Base-by-base conservation (phyloP, 64 coral and sea anemone species). In the Actinia equina region DNA sequence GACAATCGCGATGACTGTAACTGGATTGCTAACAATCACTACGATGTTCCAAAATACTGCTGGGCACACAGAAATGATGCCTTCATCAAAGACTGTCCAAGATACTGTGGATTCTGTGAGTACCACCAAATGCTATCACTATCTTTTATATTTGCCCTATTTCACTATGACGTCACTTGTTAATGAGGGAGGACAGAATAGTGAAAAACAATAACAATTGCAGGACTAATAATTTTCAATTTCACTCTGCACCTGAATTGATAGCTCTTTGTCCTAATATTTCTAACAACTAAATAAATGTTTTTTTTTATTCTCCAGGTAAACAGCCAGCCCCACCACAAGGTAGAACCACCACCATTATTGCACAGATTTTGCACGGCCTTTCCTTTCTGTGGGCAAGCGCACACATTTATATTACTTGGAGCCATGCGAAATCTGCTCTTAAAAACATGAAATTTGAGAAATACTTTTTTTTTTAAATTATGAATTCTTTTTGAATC, bases 61-160 rank as follows among this genome's bases (percentile, higher is more conserved):
- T 22, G 15, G 6, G 51, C 16, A 53, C 51, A 53, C 43, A 42
- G 25, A 26, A 53, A 81, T 22, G 79, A 81, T n/a, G 43, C 79
- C 19, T 44, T 53, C 25, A 53, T 81, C 10, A 81, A 53, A 53
- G 51, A 81, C 17, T 81, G 79, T 26, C 23, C 14, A 44, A 81
- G 46, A 53, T 43, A 12, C 79, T 81, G 79, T 81, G 79, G 79
- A 19, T 81, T 81, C 43, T 81, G 79, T 81, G 9, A 81, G 79
- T 81, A 81, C 20, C 0, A 69, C 9, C 63, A n/a, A 23, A 69
- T 6, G 4, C 46, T 69, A 23, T 69, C 9, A 69, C 8, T 25
- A 64, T 64, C 19, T 19, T 4, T 64, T 16, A 2, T 64, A 20
- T 16, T 19, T 4, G 19, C 22, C 0, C 22, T 6, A 64, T 16